These are phyloP conservation scores for Meta bourneti DNA, from an alignment of 2,888 invertebrate species.

Conservation along the genomic window DNA sequence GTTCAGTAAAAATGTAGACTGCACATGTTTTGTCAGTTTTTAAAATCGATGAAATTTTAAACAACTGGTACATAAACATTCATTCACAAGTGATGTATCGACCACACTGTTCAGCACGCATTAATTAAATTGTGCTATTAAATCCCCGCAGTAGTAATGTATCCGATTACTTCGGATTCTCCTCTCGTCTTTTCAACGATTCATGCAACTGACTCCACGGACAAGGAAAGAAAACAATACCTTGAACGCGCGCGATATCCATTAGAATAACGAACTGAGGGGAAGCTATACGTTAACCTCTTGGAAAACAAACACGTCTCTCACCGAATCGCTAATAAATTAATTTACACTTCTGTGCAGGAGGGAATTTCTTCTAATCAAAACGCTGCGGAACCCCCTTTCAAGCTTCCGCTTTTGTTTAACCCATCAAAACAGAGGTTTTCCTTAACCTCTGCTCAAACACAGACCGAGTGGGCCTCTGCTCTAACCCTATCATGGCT, in stretches of 20 bases:
- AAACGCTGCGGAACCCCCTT: slow-evolving; percentile 46
- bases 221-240: no score
- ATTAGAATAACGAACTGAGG: slow-evolving; percentile 25
- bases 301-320: slow-evolving; percentile 24
- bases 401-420: slow-evolving; percentile 52
- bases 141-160: no score
- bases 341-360: slow-evolving; percentile 36
- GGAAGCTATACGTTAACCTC: slow-evolving; percentile 1
- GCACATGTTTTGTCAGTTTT: no score
- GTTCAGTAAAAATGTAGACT: no score
- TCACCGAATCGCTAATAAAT: slow-evolving; percentile 47
- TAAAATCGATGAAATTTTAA: no score
- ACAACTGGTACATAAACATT: no score
- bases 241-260: neutral
- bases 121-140: no score
- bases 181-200: no score
- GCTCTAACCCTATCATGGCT: slow-evolving; percentile 63
- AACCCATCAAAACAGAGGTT: slow-evolving; percentile 46
- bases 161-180: no score
- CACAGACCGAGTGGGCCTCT: slow-evolving; percentile 28
- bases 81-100: no score
- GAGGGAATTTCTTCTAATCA: slow-evolving; percentile 40
- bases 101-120: no score
- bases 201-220: no score
- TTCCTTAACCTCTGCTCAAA: slow-evolving; percentile 41